Conservation (phyloP, 2,888 invertebrate species). For the Torymus tubicola region DNA sequence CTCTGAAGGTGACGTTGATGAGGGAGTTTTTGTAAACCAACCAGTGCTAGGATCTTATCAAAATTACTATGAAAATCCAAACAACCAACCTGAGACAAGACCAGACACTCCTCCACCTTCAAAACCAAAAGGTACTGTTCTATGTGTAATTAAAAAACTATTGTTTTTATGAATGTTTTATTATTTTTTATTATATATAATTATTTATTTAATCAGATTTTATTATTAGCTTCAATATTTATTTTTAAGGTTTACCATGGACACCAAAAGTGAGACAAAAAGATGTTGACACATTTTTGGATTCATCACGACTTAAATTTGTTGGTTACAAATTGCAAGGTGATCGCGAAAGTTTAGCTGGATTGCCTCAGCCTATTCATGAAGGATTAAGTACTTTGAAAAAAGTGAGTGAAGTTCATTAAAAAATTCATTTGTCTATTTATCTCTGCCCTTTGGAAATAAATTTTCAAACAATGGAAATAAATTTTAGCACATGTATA, state of each 20-base stretch:
- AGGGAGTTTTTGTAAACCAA: constrained; percentile 74
- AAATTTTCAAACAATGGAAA: constrained; percentile 66
- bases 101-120: constrained; percentile 77
- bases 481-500: constrained; percentile 89
- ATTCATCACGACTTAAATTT: constrained; percentile 95
- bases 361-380: constrained; percentile 96
- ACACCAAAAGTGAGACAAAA: constrained; percentile 95
- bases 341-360: constrained; percentile 93
- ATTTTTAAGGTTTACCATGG: constrained; percentile 88
- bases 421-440: constrained; percentile 7
- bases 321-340: constrained; percentile 94
- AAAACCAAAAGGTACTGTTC: constrained; percentile 68
- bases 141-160: too few species aligned
- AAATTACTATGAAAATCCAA: constrained; percentile 71
- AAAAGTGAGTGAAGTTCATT: constrained; percentile 76
- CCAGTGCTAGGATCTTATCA: constrained; percentile 63
- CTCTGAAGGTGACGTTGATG: constrained; percentile 79
- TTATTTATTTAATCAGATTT: neutral
- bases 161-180: neutral
- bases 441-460: neutral
- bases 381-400: constrained; percentile 95
- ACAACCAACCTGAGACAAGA: constrained; percentile 75
- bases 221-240: neutral
- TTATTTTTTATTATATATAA: constrained; percentile 26
- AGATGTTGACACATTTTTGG: constrained; percentile 94